These are phyloP conservation scores for Bombus difficillimus DNA, from an alignment of 1,140 invertebrate genomes.

Conservation along the genomic window DNA sequence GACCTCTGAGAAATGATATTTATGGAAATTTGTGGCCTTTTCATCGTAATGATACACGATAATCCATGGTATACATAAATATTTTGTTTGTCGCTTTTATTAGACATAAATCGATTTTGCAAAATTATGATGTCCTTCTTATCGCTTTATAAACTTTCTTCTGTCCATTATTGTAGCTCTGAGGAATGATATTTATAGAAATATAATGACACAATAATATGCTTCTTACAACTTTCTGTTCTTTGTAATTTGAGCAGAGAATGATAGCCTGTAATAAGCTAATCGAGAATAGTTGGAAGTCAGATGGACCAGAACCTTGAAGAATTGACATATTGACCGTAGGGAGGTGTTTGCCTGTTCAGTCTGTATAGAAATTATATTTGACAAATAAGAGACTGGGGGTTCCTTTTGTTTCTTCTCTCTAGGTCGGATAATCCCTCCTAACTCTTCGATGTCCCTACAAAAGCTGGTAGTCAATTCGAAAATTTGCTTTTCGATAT, in stretches of 20 bases:
- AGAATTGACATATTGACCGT: constrained; percentile 40
- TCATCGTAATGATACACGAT: too few relatives aligned
- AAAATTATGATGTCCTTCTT: too few relatives aligned
- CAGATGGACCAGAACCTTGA: constrained; percentile 11
- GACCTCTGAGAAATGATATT: too few relatives aligned
- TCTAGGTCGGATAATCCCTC: not conserved
- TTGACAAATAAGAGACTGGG: constrained; percentile 27
- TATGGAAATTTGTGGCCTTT: too few relatives aligned
- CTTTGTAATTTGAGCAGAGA: not conserved
- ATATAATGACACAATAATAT: not conserved
- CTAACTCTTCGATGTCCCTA: not conserved
- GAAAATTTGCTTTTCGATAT: not conserved
- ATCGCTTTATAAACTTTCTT: too few relatives aligned
- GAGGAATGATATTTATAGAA: too few relatives aligned
- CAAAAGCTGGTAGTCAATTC: not conserved
- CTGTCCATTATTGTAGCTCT: accelerated
- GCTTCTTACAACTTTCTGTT: not conserved
- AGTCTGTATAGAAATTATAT: constrained; percentile 45
- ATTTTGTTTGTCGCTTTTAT: too few relatives aligned
- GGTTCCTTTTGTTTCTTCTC: constrained; percentile 26
- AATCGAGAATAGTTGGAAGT: constrained; percentile 12
- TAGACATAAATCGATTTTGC: too few relatives aligned
- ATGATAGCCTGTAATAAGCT: too few relatives aligned
- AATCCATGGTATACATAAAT: too few relatives aligned
- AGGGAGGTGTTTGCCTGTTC: constrained; percentile 22